Evolutionary conservation across 2,113 vertebrate genomes (phyloP).

Genomic region (Aptenodytes forsteri): DNA sequence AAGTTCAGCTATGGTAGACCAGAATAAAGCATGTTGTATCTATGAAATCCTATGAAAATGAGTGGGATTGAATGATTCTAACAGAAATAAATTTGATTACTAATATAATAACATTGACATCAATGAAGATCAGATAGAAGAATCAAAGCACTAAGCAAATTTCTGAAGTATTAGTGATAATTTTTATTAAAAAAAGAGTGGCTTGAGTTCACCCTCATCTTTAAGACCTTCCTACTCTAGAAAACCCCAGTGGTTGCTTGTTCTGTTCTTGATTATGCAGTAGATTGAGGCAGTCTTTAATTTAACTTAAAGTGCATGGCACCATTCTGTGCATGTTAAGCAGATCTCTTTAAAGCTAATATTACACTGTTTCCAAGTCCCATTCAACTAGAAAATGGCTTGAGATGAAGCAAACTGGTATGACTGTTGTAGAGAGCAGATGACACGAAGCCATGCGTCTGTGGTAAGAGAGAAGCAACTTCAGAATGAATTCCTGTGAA

Average conservation of each 20-base stretch:
- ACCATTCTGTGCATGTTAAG: not conserved
- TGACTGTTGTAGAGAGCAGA: not conserved
- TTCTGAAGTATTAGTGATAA: not conserved
- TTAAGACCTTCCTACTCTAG: not conserved
- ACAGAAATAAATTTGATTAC: not conserved
- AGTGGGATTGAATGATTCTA: not conserved
- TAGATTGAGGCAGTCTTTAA: not conserved
- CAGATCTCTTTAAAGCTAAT: not conserved
- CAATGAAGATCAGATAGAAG: not conserved
- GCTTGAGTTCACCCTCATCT: not conserved
- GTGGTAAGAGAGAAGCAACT: not conserved
- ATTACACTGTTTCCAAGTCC: not conserved
- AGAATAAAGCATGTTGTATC: not conserved
- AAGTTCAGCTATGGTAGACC: not conserved
- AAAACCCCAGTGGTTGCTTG: not conserved
- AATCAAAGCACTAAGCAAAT: not conserved
- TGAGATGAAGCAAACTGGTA: not conserved
- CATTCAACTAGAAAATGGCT: not conserved
- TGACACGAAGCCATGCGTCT: not conserved
- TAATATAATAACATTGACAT: not conserved
- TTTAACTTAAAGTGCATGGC: not conserved
- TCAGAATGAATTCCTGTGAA: not conserved
- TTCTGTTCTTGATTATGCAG: not conserved
- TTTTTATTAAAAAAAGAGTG: not conserved
- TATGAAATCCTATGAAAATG: not conserved